A percentile compares a stretch with the other conserved stretches of the same genome.
phyloP scores from a whole-genome alignment of 2,113 vertebrate species.

The Canis aureus region DNA sequence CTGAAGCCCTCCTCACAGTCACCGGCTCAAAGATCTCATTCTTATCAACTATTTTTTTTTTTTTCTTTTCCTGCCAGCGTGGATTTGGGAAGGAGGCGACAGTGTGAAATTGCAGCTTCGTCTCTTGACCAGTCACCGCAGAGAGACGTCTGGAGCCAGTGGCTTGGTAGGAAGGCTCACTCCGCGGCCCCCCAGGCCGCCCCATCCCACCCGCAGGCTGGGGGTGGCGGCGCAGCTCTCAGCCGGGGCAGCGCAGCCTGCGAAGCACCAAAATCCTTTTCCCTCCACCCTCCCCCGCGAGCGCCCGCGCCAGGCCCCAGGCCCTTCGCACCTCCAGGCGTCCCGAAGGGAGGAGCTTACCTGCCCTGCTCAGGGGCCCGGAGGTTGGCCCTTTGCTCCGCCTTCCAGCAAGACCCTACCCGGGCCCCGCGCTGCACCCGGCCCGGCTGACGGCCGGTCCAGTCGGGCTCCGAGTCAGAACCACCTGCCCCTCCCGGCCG shows the following conservation, averaged over 20 bases:
- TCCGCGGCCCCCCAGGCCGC: not conserved
- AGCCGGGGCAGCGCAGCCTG: not conserved
- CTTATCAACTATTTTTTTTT: not conserved
- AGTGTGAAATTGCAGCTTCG: not conserved
- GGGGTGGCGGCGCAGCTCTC: not conserved
- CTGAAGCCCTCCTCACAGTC: not conserved
- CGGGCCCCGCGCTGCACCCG: not conserved
- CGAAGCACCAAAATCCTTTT: not conserved
- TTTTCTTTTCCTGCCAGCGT: not conserved
- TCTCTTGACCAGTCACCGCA: not conserved
- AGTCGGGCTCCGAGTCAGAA: too few relatives aligned
- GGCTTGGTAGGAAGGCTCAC: not conserved
- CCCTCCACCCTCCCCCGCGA: not conserved
- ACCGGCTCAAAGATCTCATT: not conserved
- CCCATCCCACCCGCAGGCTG: not conserved
- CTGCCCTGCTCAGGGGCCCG: too few relatives aligned
- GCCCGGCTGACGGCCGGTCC: not conserved
- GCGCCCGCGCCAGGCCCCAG: too few relatives aligned
- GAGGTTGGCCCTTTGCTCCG: too few relatives aligned
- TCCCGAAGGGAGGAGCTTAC: too few relatives aligned
- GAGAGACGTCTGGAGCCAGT: not conserved
- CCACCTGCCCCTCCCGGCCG: too few relatives aligned
- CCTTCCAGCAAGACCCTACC: too few relatives aligned
- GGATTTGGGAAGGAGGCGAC: not conserved
- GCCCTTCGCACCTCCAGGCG: too few relatives aligned